Percentiles rank a stretch among this genome's conserved stretches.
These are phyloP conservation scores for Ptychodera flava DNA, from an alignment of 35 echinoderm and acorn worm species.

Conservation along the genomic window DNA sequence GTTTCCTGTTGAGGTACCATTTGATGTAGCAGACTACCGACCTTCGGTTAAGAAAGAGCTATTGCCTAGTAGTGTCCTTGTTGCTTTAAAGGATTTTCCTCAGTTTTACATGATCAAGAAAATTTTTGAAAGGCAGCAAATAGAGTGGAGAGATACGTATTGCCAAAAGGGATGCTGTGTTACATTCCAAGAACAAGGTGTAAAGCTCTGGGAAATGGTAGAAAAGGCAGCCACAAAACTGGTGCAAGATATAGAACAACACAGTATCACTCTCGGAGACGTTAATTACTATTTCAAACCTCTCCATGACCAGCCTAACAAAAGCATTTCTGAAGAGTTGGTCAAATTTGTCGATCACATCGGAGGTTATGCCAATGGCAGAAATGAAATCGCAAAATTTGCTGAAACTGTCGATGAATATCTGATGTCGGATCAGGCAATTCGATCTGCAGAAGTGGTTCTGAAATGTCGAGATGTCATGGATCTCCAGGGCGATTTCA, in stretches of 20 bases:
- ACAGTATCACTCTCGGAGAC: not conserved
- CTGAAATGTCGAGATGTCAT: not conserved
- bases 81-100: too few species aligned
- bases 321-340: not conserved
- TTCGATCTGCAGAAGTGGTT: not conserved
- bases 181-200: too few species aligned
- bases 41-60: too few species aligned
- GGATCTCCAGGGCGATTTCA: not conserved
- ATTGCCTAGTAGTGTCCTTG: too few species aligned
- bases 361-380: not conserved
- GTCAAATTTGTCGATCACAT: not conserved
- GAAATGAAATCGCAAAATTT: not conserved
- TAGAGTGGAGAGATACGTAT: too few species aligned
- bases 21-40: too few species aligned
- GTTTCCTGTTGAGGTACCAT: too few species aligned
- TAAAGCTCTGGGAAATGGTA: not conserved
- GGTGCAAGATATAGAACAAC: not conserved
- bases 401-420: not conserved
- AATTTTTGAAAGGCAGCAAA: too few species aligned
- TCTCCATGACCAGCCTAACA: not conserved
- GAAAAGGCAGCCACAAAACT: not conserved
- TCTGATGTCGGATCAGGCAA: not conserved
- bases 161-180: too few species aligned
- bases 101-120: too few species aligned
- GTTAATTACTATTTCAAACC: not conserved